Base-by-base conservation (phyloP, 2,113 vertebrate species). In the Podarcis cretensis region DNA sequence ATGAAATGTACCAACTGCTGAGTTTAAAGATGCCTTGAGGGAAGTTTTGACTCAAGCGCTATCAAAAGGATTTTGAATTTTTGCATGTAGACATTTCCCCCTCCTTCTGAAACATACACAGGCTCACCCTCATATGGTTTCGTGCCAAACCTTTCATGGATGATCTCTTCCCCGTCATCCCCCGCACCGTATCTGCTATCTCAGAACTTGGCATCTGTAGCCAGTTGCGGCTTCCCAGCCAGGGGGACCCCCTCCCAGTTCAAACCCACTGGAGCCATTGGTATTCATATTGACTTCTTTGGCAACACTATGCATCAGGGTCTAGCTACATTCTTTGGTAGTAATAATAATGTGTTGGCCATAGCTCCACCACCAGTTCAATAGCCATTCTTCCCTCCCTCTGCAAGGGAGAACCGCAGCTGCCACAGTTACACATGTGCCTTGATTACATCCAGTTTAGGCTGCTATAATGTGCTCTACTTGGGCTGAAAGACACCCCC, bases 41-140 rank as follows among this genome's bases (percentile, higher is more conserved):
- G 21, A 93, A 6, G 20, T 57, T 88, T 79, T 78, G 65, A 83
- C 48, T 78, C 65, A 77, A 87, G 68, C 37, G 77, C 1, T 54
- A 59, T 5, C 79, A 85, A 86, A 92, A 92, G 27, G 79, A 82
- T 84, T 87, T 21, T 84, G 86, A 86, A 12, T 54, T 87, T 90
- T 54, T 86, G 37, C 6, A 86, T 89, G 87, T 35, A 59, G 77
- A 68, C 91, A 7, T 6, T 0, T 81, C 54, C n/a, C 35, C 80
- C 35, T 87, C 74, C 6, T 16, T 59, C 35, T 30, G 35, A 78
- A 86, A 86, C 16, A 83, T 18, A 83, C 59, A 68, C 63, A 78
- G 32, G n/a, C 81, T 32, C 13, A 27, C 81, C 37, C 87, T 27
- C 40, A n/a, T 83, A 21, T 89, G 90, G 23, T 87, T 83, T 83